A percentile compares a stretch with the other conserved stretches of the same genome.
These are phyloP conservation scores for Linnaemya tessellans DNA, from an alignment of 2,888 invertebrate species.

Conservation along the genomic window DNA sequence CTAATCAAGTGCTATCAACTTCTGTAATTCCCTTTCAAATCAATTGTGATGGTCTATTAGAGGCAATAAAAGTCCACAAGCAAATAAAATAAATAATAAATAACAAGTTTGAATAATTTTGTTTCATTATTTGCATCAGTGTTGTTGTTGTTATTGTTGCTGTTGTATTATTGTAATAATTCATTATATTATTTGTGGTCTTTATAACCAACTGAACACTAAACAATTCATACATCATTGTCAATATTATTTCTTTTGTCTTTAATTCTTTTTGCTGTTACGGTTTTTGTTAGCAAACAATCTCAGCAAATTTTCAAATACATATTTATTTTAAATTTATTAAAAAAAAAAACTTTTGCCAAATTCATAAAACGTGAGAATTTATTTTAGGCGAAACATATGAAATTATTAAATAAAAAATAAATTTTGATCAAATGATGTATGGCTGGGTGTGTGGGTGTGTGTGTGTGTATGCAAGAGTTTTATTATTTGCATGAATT, in stretches of 20 bases:
- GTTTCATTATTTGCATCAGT: neutral
- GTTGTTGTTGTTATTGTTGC: constrained; percentile 23
- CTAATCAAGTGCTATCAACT: constrained; percentile 71
- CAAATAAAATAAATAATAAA: constrained; percentile 27
- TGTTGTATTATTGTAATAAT: constrained; percentile 45
- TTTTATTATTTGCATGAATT: constrained; percentile 29
- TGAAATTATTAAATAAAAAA: constrained; percentile 52
- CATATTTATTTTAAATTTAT: constrained; percentile 55
- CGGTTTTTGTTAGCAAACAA: constrained; percentile 8
- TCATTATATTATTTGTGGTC: constrained; percentile 44
- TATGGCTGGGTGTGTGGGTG: neutral
- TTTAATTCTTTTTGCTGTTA: constrained; percentile 14
- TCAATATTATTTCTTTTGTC: constrained; percentile 62
- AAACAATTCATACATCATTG: constrained; percentile 75
- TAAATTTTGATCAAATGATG: neutral
- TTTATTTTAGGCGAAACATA: constrained; percentile 41
- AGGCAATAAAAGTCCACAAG: neutral
- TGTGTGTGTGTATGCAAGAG: neutral
- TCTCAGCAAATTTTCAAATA: constrained; percentile 60
- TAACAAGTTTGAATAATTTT: constrained; percentile 34
- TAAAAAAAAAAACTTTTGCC: constrained; percentile 46
- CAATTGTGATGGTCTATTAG: constrained; percentile 51
- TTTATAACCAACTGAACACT: constrained; percentile 48
- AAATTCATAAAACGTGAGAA: constrained; percentile 71
- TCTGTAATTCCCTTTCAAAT: constrained; percentile 70